Percentiles rank a stretch among this genome's conserved stretches.
These are phyloP conservation scores for Datnioides undecimradiatus DNA, from an alignment of 2,113 vertebrate genomes.

Conservation along the genomic window DNA sequence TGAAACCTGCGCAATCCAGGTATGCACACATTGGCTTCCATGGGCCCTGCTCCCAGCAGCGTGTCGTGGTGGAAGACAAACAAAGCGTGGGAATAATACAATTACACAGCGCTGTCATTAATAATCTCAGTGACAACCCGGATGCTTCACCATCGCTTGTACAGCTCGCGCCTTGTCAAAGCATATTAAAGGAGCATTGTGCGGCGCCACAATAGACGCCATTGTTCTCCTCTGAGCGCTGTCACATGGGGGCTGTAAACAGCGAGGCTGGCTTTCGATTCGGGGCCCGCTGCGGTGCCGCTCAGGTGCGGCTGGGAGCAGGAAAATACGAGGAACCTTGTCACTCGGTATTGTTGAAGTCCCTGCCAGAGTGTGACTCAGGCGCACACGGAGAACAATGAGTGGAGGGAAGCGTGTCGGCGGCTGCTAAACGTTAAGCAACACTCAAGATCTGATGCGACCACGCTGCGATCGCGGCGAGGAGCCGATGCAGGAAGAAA, in stretches of 20 bases:
- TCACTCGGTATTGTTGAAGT: slow-evolving; percentile 49
- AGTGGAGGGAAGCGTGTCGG: slow-evolving; percentile 39
- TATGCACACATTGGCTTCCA: not conserved
- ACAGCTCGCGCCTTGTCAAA: slow-evolving; percentile 60
- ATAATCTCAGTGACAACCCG: slow-evolving; percentile 63
- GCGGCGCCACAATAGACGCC: slow-evolving; percentile 40
- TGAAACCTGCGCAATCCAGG: slow-evolving; percentile 36
- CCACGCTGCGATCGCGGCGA: not conserved
- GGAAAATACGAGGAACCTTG: slow-evolving; percentile 20
- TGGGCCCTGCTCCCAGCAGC: not conserved
- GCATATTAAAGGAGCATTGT: slow-evolving; percentile 70
- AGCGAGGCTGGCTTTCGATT: slow-evolving; percentile 36
- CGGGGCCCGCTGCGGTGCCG: not conserved
- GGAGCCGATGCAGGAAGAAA: not conserved
- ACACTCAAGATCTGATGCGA: slow-evolving; percentile 10
- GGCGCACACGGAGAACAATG: slow-evolving; percentile 52
- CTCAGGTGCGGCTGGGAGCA: slow-evolving; percentile 58
- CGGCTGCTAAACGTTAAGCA: slow-evolving; percentile 19
- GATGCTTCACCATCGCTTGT: slow-evolving; percentile 40
- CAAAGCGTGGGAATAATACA: slow-evolving; percentile 49
- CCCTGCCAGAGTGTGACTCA: slow-evolving; percentile 50
- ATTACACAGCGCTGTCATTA: slow-evolving; percentile 33
- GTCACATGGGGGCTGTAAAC: slow-evolving; percentile 57
- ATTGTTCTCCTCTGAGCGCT: slow-evolving; percentile 54
- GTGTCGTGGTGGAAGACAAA: not conserved